Conservation (phyloP, 2,113 vertebrate species). For the Pteruthius melanotis region DNA sequence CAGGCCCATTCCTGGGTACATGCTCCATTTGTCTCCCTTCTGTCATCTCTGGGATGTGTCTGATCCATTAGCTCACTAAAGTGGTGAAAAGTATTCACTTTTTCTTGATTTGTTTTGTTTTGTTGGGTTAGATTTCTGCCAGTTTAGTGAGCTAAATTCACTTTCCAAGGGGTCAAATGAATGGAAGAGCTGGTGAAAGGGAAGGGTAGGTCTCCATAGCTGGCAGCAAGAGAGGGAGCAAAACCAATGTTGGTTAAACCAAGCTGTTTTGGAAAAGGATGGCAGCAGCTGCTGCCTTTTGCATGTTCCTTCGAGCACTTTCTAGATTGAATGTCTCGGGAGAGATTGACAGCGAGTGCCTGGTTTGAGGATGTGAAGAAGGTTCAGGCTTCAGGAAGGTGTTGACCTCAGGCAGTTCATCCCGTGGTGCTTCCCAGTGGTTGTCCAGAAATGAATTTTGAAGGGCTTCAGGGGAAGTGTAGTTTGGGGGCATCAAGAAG, state of each 20-base stretch:
- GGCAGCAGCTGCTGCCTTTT: neutral
- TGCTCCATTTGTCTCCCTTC: conserved; percentile 37
- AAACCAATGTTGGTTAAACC: neutral
- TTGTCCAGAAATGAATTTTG: neutral
- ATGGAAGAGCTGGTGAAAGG: conserved; percentile 36
- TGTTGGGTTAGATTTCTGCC: conserved; percentile 16
- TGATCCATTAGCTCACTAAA: conserved; percentile 35
- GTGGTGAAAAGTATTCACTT: conserved; percentile 63
- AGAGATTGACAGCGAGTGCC: neutral
- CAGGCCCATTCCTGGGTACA: neutral
- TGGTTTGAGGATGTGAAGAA: neutral
- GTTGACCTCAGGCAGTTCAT: neutral
- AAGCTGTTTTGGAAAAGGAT: neutral
- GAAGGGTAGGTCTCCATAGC: conserved; percentile 14
- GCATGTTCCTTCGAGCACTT: neutral
- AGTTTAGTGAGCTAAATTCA: conserved; percentile 38
- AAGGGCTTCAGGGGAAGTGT: neutral
- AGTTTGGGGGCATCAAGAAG: neutral
- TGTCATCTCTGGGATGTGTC: conserved; percentile 41
- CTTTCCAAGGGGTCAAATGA: conserved; percentile 9
- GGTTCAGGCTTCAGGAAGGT: neutral
- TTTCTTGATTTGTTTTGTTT: conserved; percentile 49
- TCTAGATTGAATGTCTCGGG: neutral
- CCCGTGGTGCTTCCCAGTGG: neutral
- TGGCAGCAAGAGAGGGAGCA: neutral